A percentile compares a stretch with the other conserved stretches of the same genome.
Evolutionary conservation across 2,797 vertebrate species (phyloP).

Genomic region (Paguma larvata): DNA sequence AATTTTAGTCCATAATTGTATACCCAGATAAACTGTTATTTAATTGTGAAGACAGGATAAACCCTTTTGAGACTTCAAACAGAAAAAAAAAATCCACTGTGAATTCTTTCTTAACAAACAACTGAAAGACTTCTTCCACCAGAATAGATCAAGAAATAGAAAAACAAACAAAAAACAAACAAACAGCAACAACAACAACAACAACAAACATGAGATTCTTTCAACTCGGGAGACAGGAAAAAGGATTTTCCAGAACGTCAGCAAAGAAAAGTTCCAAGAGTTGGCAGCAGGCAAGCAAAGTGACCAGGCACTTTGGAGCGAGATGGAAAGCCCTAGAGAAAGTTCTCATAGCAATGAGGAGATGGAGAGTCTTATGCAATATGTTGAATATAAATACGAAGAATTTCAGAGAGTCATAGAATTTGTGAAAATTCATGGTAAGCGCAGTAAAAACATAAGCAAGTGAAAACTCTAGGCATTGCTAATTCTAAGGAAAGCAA

Average conservation of each 20-base stretch:
- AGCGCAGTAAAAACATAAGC: neutral
- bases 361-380: neutral
- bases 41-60: neutral
- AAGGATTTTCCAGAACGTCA: neutral
- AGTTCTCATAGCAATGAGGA: neutral
- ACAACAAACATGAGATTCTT: neutral
- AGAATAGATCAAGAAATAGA: neutral
- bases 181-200: neutral
- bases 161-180: neutral
- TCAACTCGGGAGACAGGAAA: neutral
- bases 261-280: neutral
- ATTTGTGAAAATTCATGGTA: slow-evolving; percentile 24
- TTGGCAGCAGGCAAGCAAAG: neutral
- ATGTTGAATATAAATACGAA: neutral
- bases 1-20: neutral
- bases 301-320: neutral
- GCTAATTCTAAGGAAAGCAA: slow-evolving; percentile 18
- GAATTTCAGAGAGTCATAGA: neutral
- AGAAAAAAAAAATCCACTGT: neutral
- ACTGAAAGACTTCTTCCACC: neutral
- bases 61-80: neutral
- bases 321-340: neutral
- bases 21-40: neutral
- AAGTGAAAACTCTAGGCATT: neutral
- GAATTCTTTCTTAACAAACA: neutral